phyloP scores from a whole-genome alignment of 2,113 vertebrate genomes.

The Myiopsitta monachus region DNA sequence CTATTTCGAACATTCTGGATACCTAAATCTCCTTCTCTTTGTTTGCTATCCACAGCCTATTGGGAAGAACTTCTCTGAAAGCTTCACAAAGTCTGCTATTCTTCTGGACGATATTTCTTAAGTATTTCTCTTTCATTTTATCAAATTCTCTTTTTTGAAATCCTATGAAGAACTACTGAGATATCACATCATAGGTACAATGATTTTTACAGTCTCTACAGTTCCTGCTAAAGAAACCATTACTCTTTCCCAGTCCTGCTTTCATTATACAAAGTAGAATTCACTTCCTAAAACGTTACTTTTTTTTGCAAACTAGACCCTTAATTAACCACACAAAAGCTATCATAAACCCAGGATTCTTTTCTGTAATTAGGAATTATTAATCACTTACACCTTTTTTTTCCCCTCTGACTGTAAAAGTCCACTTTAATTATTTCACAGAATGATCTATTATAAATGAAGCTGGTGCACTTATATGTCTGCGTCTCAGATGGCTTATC shows the following conservation, averaged over 20 bases:
- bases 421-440: slow-evolving; percentile 29
- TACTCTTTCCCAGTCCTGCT: background rate
- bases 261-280: background rate
- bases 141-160: background rate
- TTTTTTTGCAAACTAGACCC: background rate
- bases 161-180: background rate
- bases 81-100: background rate
- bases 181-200: background rate
- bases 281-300: background rate
- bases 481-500: background rate
- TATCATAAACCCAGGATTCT: background rate
- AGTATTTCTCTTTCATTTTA: background rate
- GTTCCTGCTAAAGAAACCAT: background rate
- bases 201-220: background rate
- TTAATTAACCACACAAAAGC: slow-evolving; percentile 8
- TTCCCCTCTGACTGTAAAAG: background rate
- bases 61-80: background rate
- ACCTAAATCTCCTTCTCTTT: background rate
- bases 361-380: background rate
- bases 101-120: background rate
- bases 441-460: background rate
- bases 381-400: background rate
- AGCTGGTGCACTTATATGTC: background rate
- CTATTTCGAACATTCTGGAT: background rate
- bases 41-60: background rate